A percentile compares a stretch with the other conserved stretches of the same genome.
Evolutionary conservation across 2,113 vertebrate genomes (phyloP).

Genomic region (Channa maculata): DNA sequence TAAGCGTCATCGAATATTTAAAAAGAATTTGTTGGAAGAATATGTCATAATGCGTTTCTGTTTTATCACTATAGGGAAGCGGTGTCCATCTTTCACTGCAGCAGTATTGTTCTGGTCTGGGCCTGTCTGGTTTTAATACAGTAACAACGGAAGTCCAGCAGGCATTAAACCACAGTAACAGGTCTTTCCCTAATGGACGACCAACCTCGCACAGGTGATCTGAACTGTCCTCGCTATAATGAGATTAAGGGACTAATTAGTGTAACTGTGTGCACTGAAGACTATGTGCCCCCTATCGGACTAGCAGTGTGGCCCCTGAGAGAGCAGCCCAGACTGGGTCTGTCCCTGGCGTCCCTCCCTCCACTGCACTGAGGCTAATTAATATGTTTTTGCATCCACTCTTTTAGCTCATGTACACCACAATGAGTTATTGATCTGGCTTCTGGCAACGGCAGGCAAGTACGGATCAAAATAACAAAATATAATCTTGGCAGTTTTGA

Average conservation of each 20-base stretch:
- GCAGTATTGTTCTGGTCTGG: constrained; percentile 12
- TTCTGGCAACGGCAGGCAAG: constrained; percentile 17
- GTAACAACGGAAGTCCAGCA: constrained; percentile 65
- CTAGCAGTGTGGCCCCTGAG: constrained; percentile 56
- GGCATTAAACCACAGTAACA: constrained; percentile 64
- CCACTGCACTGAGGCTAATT: constrained; percentile 63
- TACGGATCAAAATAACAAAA: constrained; percentile 33
- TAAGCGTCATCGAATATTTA: constrained; percentile 40
- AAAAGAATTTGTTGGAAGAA: constrained; percentile 6
- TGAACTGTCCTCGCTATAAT: constrained; percentile 78
- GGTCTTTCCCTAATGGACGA: constrained; percentile 71
- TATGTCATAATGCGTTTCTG: constrained; percentile 17
- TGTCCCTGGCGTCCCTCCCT: constrained; percentile 62
- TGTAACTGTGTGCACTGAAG: constrained; percentile 55
- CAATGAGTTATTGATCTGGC: constrained; percentile 53
- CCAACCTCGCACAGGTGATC: constrained; percentile 67
- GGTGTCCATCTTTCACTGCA: constrained; percentile 18
- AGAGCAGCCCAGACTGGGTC: constrained; percentile 54
- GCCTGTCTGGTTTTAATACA: constrained; percentile 70
- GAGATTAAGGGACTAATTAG: constrained; percentile 85
- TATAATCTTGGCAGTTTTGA: constrained; percentile 24
- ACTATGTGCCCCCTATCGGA: constrained; percentile 57
- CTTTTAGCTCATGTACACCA: constrained; percentile 21
- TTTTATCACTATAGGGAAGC: background rate
- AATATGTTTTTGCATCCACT: constrained; percentile 49